Evolutionary conservation across 2,888 invertebrate genomes (phyloP), one percentile per base, ranked within the genome.

Genomic region (Heliconius ethilla): DNA sequence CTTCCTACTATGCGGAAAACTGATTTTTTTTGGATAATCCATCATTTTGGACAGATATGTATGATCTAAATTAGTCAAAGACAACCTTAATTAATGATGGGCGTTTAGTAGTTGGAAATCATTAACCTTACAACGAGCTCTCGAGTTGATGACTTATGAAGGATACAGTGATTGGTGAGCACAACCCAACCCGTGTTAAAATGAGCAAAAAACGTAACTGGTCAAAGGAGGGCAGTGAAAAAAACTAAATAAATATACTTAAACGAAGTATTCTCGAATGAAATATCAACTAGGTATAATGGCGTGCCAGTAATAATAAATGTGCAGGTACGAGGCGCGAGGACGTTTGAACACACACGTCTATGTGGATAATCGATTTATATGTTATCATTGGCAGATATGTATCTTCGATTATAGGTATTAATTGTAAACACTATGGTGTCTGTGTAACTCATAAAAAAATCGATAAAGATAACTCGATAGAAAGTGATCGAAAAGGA

Each of bases 31-130:
- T 25, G 1, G 1, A 29, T 11, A 55, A 29, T 70, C 55, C 55
- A 33, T 29, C 51, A 29, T 51, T 70, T 51, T 6, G 55, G 74
- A 73, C 74, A 55, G 74, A 51, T 75, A 78, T 65, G 62, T 70
- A 80, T 78, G 76, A 55, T 67, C 78, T 29, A 37, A 80, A 80
- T 80, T 55, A 65, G 40, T 80, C 80, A 80, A 65, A 70, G n/a
- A 29, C 69, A 69, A 59, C 11, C 33, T 72, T 74, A 80, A 72
- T 80, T 76, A 78, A 76, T 73, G 55, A 70, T 62, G 37, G 76
- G 76, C 74, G 78, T 79, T 75, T 65, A 73, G 66, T 73, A 51
- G 27, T 59, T 72, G 37, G 62, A 27, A 63, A 73, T 63, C 78
- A 79, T 79, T 75, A 75, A 78, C 55, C 69, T 55, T 37, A 18